These are phyloP conservation scores for Polietes domitor DNA, from an alignment of 2,888 invertebrate species.

Conservation along the genomic window DNA sequence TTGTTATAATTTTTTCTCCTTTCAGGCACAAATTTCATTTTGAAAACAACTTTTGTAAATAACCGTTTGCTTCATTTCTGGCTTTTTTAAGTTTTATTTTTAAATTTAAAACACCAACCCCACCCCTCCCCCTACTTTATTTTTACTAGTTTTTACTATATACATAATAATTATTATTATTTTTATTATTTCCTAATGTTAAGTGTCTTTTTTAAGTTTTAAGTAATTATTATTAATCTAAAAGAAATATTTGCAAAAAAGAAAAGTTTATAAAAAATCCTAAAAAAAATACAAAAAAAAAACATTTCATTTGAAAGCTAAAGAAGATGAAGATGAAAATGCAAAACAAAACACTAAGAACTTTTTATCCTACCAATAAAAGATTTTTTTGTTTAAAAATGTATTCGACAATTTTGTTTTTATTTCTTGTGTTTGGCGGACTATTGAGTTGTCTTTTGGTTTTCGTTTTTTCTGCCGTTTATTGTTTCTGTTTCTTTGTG, in stretches of 20 bases:
- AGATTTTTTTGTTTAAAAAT: conserved; percentile 71
- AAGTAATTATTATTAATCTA: conserved; percentile 54
- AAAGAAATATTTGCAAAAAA: conserved; percentile 38
- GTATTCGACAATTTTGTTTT: conserved; percentile 64
- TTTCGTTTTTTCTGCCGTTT: conserved; percentile 18
- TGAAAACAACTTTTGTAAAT: conserved; percentile 33
- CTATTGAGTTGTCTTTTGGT: conserved; percentile 55
- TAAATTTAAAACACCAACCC: not conserved
- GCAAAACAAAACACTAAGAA: conserved; percentile 55
- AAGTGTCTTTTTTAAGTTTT: conserved; percentile 34
- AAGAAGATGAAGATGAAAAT: not conserved
- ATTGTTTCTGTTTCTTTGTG: not conserved
- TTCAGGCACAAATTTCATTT: conserved; percentile 55
- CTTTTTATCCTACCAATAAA: conserved; percentile 49
- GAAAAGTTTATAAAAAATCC: conserved; percentile 67
- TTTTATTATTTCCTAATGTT: conserved; percentile 71
- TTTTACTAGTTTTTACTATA: conserved; percentile 59
- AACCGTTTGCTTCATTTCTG: not conserved
- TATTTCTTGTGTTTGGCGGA: too few species aligned
- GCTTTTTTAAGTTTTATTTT: conserved; percentile 11
- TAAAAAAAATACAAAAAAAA: conserved; percentile 37
- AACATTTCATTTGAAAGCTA: conserved; percentile 27
- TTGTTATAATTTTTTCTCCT: not conserved
- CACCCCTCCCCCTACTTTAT: not conserved
- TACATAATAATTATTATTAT: conserved; percentile 73